phyloP scores from a whole-genome alignment of 2,113 vertebrate genomes.

The Phainopepla nitens region DNA sequence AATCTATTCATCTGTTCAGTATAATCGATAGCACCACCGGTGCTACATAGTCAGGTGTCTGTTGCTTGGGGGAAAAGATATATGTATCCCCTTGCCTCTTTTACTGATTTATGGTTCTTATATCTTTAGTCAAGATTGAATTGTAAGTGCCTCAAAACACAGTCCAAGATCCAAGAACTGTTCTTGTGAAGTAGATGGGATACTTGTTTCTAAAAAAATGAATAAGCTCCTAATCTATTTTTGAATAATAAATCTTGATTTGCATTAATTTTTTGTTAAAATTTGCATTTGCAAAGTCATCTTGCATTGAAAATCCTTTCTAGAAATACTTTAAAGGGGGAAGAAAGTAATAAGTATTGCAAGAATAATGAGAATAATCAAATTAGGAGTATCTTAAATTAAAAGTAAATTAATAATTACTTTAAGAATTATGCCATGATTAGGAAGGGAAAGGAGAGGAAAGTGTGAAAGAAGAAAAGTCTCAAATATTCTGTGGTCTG shows the following conservation, averaged over 20 bases:
- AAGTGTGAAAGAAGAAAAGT: background rate
- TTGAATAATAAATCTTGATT: slow-evolving; percentile 17
- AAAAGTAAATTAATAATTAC: background rate
- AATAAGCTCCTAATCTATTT: background rate
- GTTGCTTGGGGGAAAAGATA: background rate
- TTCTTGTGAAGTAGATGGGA: background rate
- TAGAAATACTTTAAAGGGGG: slow-evolving; percentile 2
- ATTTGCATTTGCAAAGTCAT: background rate
- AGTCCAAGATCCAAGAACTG: background rate
- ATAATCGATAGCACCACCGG: background rate
- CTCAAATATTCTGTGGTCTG: background rate
- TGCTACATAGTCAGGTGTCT: background rate
- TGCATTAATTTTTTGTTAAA: slow-evolving; percentile 21
- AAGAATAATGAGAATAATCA: slow-evolving; percentile 11
- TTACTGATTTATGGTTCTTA: background rate
- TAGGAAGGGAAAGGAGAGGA: background rate
- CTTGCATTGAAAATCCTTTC: background rate
- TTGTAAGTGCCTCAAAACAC: background rate
- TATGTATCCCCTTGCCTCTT: background rate
- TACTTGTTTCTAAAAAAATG: background rate
- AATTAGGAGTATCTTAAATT: background rate
- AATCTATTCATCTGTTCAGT: background rate
- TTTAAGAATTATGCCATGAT: background rate
- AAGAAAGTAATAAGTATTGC: background rate
- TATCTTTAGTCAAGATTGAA: background rate